Evolutionary conservation across 2,888 invertebrate genomes (phyloP).

Genomic region (Carpatolechia fugitivella): DNA sequence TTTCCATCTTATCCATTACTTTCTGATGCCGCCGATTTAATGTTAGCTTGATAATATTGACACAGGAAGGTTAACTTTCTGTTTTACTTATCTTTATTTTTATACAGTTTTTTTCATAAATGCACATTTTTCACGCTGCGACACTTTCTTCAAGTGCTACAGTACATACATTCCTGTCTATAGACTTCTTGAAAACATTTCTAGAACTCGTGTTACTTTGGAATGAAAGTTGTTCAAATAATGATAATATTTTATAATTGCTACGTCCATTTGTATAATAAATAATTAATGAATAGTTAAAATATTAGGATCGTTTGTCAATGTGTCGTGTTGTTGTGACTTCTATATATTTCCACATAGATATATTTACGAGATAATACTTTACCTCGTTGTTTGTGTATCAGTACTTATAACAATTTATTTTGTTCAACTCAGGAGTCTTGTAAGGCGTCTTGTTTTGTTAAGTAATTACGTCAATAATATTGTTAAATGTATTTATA

Average conservation of each 20-base stretch:
- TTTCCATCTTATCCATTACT: too few relatives aligned
- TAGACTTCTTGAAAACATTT: too few relatives aligned
- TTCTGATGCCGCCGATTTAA: too few relatives aligned
- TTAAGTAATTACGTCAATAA: slow-evolving; percentile 33
- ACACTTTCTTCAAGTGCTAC: too few relatives aligned
- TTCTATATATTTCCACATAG: slow-evolving; percentile 20
- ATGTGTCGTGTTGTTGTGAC: slow-evolving; percentile 22
- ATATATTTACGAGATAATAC: slow-evolving; percentile 14
- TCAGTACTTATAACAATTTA: slow-evolving; percentile 44
- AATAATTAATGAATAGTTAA: slow-evolving; percentile 35
- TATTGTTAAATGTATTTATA: slow-evolving; percentile 35
- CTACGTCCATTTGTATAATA: slow-evolving; percentile 67
- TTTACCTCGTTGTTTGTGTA: slow-evolving; percentile 31
- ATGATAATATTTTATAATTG: slow-evolving; percentile 38
- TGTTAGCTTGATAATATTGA: too few relatives aligned
- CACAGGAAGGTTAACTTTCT: too few relatives aligned
- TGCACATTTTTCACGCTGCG: too few relatives aligned
- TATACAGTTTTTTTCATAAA: too few relatives aligned
- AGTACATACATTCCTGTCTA: too few relatives aligned
- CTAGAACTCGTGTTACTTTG: slow-evolving; percentile 6
- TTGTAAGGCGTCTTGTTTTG: slow-evolving; percentile 16
- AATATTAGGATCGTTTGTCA: slow-evolving; percentile 35
- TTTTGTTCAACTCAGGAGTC: slow-evolving; percentile 23
- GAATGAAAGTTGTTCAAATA: slow-evolving; percentile 9
- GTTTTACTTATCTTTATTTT: too few relatives aligned